Evolutionary conservation across 2,113 vertebrate species (phyloP), one percentile per base, ranked within the genome.

Genomic region (Apeltes quadracus): DNA sequence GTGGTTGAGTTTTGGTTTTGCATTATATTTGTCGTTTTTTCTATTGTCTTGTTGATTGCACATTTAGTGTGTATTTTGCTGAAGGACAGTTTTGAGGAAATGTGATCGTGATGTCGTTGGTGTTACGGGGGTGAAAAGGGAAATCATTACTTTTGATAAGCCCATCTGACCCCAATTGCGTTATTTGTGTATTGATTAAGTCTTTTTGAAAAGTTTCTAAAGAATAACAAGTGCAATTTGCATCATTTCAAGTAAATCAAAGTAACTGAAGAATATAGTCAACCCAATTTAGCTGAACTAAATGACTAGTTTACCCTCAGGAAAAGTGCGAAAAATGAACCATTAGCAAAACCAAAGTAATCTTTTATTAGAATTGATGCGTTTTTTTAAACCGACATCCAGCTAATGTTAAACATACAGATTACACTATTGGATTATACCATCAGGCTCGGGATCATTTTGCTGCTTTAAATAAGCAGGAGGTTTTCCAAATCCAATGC

Each of bases 61-160:
- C 73, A 58, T 65, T 50, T 43, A 3, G 12, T 58, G 61, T 76
- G 7, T 74, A 23, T 63, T 46, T 44, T 69, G 16, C 32, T 48
- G 63, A 44, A 38, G 29, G 39, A 5, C 34, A 13, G 39, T 43
- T 23, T 78, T 4, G 51, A 77, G 53, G 41, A 43, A 54, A 65
- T 38, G 66, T 83, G 74, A 76, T 36, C 27, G 58, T 87, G 55
- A 62, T 13, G 50, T 25, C 32, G 68, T 44, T 41, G 18, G 36
- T 75, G 68, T 69, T 69, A 25, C 11, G 15, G 39, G 18, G 25
- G 14, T 58, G 64, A 53, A 71, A 77, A 69, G 69, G 59, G 70
- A 70, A 27, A 11, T 2, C 7, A 7, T 0, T 59, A 44, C 32
- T 72, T 78, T 71, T 61, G 16, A 53, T 22, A 36, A 59, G 10